Evolutionary conservation across 1,140 invertebrate genomes (phyloP).

Genomic region (Bombus difficillimus): DNA sequence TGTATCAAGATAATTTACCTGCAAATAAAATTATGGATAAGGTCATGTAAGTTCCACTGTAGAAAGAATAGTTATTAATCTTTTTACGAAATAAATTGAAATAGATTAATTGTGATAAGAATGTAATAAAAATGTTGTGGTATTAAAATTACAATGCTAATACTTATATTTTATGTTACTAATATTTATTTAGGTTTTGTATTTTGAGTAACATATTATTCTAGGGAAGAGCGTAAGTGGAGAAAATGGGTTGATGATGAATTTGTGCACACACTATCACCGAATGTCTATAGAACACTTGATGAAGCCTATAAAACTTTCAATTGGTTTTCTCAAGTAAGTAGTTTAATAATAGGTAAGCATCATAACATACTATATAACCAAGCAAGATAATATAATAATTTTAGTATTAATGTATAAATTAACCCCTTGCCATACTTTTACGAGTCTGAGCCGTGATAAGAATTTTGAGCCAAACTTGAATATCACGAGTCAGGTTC

Average conservation of each 20-base stretch:
- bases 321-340: constrained; percentile 92
- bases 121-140: too few relatives aligned
- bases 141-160: too few relatives aligned
- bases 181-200: neutral
- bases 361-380: neutral
- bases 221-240: constrained; percentile 96
- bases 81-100: neutral
- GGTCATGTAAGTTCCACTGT: constrained; percentile 85
- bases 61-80: neutral
- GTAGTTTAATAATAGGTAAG: constrained; percentile 16
- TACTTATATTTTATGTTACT: too few relatives aligned
- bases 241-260: constrained; percentile 96
- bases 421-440: too few relatives aligned
- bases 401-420: constrained; percentile 1
- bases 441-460: too few relatives aligned
- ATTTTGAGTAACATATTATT: neutral
- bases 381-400: constrained; percentile 2
- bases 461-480: too few relatives aligned
- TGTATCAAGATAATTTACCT: constrained; percentile 88
- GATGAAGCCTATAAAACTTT: constrained; percentile 95
- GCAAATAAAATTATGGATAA: constrained; percentile 84
- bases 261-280: constrained; percentile 96
- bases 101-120: neutral
- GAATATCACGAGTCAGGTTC: too few relatives aligned
- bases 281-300: constrained; percentile 96